Evolutionary conservation across 2,888 invertebrate species (phyloP).

Genomic region (Amiota minor): DNA sequence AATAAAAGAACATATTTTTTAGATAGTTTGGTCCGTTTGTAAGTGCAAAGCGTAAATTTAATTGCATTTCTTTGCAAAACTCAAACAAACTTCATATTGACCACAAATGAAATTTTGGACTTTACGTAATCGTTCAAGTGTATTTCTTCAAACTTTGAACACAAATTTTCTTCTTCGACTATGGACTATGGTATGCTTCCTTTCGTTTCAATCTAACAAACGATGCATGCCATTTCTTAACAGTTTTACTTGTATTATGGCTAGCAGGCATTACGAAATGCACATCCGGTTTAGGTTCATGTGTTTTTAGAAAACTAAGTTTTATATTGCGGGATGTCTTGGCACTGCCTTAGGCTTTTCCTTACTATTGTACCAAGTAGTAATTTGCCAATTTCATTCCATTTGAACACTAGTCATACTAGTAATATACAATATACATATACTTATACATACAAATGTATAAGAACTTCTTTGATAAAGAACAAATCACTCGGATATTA

Average conservation of each 20-base stretch:
- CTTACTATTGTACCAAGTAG: too few species aligned
- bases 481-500: too few species aligned
- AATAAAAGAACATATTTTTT: not conserved
- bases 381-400: too few species aligned
- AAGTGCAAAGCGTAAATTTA: constrained; percentile 49
- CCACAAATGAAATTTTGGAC: constrained; percentile 52
- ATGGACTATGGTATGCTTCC: not conserved
- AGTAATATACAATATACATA: too few species aligned
- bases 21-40: constrained; percentile 22
- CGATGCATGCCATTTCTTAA: constrained; percentile 19
- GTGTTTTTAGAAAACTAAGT: not conserved
- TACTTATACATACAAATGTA: too few species aligned
- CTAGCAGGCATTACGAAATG: constrained; percentile 25
- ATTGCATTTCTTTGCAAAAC: constrained; percentile 53
- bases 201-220: not conserved
- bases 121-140: constrained; percentile 25
- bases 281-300: constrained; percentile 18
- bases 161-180: constrained; percentile 14
- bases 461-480: too few species aligned
- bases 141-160: constrained; percentile 20
- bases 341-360: too few species aligned
- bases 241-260: constrained; percentile 10
- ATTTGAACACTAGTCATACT: too few species aligned
- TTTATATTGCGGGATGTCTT: not conserved
- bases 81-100: constrained; percentile 54